These are phyloP conservation scores for Hypomecis punctinalis DNA, from an alignment of 2,888 invertebrate genomes.

Conservation along the genomic window DNA sequence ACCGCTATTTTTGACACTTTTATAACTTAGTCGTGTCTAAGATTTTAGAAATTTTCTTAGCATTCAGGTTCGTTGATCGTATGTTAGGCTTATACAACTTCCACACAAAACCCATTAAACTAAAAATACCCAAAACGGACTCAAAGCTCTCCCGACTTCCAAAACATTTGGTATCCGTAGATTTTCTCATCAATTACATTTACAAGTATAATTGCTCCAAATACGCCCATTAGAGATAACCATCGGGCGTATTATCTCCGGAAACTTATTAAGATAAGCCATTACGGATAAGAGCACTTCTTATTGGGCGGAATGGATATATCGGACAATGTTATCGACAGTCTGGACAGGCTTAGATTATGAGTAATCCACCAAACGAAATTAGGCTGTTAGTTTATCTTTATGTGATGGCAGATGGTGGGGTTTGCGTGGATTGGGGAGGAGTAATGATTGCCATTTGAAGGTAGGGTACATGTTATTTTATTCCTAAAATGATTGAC, in stretches of 20 bases:
- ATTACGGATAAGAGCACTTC: slow-evolving; percentile 62
- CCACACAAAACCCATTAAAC: too few relatives aligned
- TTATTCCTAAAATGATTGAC: too few relatives aligned
- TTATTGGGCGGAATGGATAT: slow-evolving; percentile 59
- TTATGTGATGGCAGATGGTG: slow-evolving; percentile 39
- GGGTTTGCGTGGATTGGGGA: slow-evolving; percentile 20
- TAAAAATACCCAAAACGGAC: not conserved
- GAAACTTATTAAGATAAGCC: slow-evolving; percentile 82
- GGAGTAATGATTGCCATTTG: slow-evolving; percentile 5
- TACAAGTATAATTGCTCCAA: slow-evolving; percentile 43
- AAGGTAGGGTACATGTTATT: slow-evolving; percentile 1
- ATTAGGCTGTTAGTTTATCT: slow-evolving; percentile 46
- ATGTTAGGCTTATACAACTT: not conserved
- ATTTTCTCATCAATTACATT: slow-evolving; percentile 30
- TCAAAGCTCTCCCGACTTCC: slow-evolving; percentile 1
- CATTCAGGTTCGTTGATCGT: too few relatives aligned
- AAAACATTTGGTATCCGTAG: slow-evolving; percentile 16
- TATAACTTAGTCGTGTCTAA: too few relatives aligned
- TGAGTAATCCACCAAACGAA: slow-evolving; percentile 62
- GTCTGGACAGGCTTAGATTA: slow-evolving; percentile 78
- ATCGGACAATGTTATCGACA: slow-evolving; percentile 72
- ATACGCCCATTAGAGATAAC: slow-evolving; percentile 42
- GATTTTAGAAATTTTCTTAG: too few relatives aligned
- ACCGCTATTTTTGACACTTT: too few relatives aligned
- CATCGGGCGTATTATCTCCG: slow-evolving; percentile 66